Percentiles rank a stretch among this genome's conserved stretches.
These are phyloP conservation scores for Gymnoscelis rufifasciata DNA, from an alignment of 2,888 invertebrate genomes.

Conservation along the genomic window DNA sequence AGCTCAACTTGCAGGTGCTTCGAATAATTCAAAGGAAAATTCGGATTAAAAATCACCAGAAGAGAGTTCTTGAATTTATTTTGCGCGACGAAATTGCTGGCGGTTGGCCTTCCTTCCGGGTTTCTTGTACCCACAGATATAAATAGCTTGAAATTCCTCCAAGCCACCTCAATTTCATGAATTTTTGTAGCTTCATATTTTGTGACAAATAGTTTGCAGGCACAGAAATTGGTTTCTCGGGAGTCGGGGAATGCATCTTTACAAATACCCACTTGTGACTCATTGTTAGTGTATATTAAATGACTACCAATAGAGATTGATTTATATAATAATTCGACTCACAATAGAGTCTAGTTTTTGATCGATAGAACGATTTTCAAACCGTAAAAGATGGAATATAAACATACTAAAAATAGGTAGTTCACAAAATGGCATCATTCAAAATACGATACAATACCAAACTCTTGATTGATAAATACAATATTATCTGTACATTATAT, in stretches of 20 bases:
- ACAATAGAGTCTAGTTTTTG: too few species aligned
- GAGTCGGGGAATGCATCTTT: constrained; percentile 32
- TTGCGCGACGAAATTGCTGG: constrained; percentile 49
- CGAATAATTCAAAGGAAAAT: constrained; percentile 56
- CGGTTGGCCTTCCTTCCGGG: constrained; percentile 52
- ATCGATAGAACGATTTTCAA: too few species aligned
- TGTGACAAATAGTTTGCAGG: constrained; percentile 52
- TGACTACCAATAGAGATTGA: too few species aligned
- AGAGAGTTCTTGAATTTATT: constrained; percentile 51
- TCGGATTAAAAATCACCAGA: constrained; percentile 53
- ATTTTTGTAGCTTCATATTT: constrained; percentile 61
- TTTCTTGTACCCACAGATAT: constrained; percentile 33
- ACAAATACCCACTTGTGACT: constrained; percentile 24
- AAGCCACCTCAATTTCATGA: constrained; percentile 52
- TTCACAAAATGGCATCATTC: too few species aligned
- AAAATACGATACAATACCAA: too few species aligned
- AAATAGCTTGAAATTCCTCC: constrained; percentile 47
- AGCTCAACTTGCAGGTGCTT: constrained; percentile 33
- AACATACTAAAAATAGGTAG: too few species aligned
- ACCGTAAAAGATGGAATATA: too few species aligned
- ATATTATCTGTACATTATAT: too few species aligned
- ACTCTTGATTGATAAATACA: too few species aligned
- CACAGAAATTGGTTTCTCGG: constrained; percentile 45
- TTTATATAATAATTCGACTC: too few species aligned
- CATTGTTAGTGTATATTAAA: constrained; percentile 9